Evolutionary conservation across 2,888 invertebrate species (phyloP).

Genomic region (Drosophila algonquin): DNA sequence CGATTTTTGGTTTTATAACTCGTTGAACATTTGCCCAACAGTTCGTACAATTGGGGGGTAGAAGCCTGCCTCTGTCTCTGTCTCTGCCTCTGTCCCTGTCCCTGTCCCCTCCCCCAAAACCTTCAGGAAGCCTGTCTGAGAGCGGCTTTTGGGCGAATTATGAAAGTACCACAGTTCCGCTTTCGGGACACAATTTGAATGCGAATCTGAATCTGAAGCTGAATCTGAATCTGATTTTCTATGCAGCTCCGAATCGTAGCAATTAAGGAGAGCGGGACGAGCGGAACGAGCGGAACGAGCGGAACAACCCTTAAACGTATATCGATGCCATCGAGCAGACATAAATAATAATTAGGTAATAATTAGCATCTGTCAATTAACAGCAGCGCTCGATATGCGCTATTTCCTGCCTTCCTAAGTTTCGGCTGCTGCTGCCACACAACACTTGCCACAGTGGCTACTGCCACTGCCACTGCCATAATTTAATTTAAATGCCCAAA

Average conservation of each 20-base stretch:
- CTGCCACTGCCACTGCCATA: slow-evolving; percentile 49
- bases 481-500: slow-evolving; percentile 78
- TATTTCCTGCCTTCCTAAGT: slow-evolving; percentile 43
- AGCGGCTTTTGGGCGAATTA: slow-evolving; percentile 69
- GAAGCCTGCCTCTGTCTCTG: too few species aligned
- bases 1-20: slow-evolving; percentile 59
- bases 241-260: slow-evolving; percentile 9
- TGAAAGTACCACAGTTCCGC: slow-evolving; percentile 58
- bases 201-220: neutral
- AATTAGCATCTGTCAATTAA: slow-evolving; percentile 75
- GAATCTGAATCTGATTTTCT: slow-evolving; percentile 12
- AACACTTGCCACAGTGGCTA: slow-evolving; percentile 36
- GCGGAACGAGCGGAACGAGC: neutral
- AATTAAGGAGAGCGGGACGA: neutral
- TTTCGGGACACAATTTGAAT: slow-evolving; percentile 27
- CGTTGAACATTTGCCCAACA: slow-evolving; percentile 73
- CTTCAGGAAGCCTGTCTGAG: slow-evolving; percentile 42
- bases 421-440: neutral
- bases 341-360: slow-evolving; percentile 77
- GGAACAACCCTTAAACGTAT: neutral
- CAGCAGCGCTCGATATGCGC: slow-evolving; percentile 66
- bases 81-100: neutral
- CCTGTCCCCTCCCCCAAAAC: neutral
- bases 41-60: slow-evolving; percentile 60
- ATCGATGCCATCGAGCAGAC: neutral